Percentiles rank a stretch among this genome's conserved stretches.
These are phyloP conservation scores for Gymnothorax reevesii DNA, from an alignment of 2,797 vertebrate genomes.

Conservation along the genomic window DNA sequence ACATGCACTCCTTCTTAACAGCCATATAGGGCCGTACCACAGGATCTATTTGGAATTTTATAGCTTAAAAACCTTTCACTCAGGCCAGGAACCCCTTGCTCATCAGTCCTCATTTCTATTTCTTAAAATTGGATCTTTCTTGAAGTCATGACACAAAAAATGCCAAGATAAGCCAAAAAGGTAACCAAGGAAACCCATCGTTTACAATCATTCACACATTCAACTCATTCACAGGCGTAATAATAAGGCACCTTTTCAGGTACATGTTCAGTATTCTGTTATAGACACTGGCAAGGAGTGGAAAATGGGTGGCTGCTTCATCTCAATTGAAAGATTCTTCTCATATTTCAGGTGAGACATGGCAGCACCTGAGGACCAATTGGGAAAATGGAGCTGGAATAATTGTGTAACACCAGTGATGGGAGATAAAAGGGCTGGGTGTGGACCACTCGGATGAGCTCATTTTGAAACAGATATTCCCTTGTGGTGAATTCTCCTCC, in stretches of 20 bases:
- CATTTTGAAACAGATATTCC: slow-evolving; percentile 24
- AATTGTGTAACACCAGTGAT: slow-evolving; percentile 28
- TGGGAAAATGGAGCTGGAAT: slow-evolving; percentile 39
- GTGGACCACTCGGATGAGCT: neutral
- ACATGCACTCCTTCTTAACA: neutral
- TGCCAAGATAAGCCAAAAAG: slow-evolving; percentile 37
- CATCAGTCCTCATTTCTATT: neutral
- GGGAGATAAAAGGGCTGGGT: slow-evolving; percentile 45
- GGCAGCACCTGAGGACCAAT: slow-evolving; percentile 44
- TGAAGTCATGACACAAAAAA: neutral
- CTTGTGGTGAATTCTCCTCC: neutral
- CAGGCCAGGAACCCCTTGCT: neutral
- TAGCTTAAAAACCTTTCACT: neutral
- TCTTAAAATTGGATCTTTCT: neutral
- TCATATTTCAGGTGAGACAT: slow-evolving; percentile 42
- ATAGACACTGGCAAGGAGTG: slow-evolving; percentile 19
- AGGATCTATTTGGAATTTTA: neutral
- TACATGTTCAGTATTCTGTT: slow-evolving; percentile 20
- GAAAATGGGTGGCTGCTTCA: neutral
- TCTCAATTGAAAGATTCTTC: slow-evolving; percentile 56
- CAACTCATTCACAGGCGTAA: slow-evolving; percentile 33
- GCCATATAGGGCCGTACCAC: neutral
- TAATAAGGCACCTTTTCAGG: slow-evolving; percentile 13
- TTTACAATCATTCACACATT: slow-evolving; percentile 16
- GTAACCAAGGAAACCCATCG: slow-evolving; percentile 36